Conservation (phyloP, 1,140 invertebrate genomes). For the Papilio machaon region DNA sequence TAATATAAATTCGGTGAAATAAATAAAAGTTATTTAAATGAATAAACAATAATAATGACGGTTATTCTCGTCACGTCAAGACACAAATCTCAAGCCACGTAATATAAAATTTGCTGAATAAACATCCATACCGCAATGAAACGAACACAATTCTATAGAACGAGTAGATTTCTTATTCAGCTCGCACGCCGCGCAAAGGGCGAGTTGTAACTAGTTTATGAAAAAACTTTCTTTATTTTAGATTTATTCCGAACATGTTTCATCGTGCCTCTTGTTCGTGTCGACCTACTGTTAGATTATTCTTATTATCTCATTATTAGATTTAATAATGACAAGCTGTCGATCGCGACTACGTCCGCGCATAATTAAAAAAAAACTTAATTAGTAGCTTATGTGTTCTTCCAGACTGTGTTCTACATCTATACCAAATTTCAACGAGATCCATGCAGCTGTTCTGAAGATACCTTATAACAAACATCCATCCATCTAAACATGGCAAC, state of each 20-base stretch:
- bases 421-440: too few species aligned
- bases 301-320: too few species aligned
- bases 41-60: background rate
- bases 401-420: too few species aligned
- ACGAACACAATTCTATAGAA: background rate
- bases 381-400: too few species aligned
- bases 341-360: too few species aligned
- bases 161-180: background rate
- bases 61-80: background rate
- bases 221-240: background rate
- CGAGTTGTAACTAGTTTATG: conserved; percentile 10
- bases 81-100: background rate
- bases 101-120: background rate
- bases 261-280: too few species aligned
- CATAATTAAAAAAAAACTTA: too few species aligned
- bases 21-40: background rate
- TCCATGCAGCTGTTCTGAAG: too few species aligned
- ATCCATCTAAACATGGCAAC: too few species aligned
- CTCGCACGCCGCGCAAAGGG: background rate
- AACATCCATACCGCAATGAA: background rate
- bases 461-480: too few species aligned
- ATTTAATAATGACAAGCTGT: too few species aligned
- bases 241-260: conserved; percentile 8
- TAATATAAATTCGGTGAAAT: background rate
- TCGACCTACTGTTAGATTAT: too few species aligned